phyloP scores from a whole-genome alignment of 2,113 vertebrate genomes.

The Pangasianodon gigas region DNA sequence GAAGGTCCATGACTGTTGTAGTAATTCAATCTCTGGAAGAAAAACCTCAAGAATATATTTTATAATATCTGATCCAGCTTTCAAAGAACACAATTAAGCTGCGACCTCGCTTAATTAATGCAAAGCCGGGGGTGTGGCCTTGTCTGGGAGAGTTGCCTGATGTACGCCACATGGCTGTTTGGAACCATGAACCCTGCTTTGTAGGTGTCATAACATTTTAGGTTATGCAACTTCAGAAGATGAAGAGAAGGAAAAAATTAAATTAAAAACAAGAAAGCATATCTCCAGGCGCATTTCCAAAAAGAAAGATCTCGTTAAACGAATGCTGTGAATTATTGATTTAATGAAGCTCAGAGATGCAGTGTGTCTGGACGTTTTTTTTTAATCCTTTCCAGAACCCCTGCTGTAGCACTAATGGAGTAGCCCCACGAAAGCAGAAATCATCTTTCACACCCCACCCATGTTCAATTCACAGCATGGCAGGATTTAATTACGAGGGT shows the following conservation, averaged over 20 bases:
- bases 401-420: background rate
- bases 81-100: background rate
- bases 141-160: background rate
- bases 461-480: background rate
- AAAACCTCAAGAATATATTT: background rate
- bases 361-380: background rate
- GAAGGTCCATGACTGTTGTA: background rate
- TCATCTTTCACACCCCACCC: conserved; percentile 6
- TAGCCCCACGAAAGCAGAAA: conserved; percentile 6
- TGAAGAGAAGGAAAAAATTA: background rate
- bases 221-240: background rate
- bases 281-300: background rate
- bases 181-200: background rate
- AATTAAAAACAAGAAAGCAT: background rate
- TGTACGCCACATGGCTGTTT: background rate
- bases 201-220: background rate
- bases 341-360: background rate
- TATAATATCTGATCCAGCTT: background rate
- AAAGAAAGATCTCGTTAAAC: background rate
- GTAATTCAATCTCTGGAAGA: background rate
- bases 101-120: background rate
- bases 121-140: background rate
- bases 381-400: background rate
- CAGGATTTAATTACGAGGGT: background rate
- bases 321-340: conserved; percentile 1